Percentiles rank a stretch among this genome's conserved stretches.
phyloP scores from a whole-genome alignment of 2,113 vertebrate genomes.

The Chaenocephalus aceratus region DNA sequence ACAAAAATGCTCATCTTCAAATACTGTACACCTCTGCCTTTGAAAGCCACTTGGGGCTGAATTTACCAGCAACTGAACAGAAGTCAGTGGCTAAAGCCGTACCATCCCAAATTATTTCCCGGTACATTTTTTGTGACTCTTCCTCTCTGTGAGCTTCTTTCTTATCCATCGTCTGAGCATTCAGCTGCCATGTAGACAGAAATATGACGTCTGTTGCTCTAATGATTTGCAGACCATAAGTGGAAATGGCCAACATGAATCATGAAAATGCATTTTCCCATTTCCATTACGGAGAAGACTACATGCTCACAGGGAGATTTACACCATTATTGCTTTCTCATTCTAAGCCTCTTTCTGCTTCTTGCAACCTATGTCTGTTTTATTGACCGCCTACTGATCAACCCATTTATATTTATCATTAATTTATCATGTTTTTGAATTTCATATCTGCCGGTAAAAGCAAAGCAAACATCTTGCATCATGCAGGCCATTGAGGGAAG shows the following conservation, averaged over 20 bases:
- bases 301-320: conserved; percentile 76
- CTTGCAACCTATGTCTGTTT: background rate
- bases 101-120: conserved; percentile 22
- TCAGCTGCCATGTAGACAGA: conserved; percentile 71
- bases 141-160: conserved; percentile 9
- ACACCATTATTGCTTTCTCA: conserved; percentile 63
- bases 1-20: conserved; percentile 27
- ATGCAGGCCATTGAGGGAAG: conserved; percentile 15
- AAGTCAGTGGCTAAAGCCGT: conserved; percentile 36
- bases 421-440: conserved; percentile 26
- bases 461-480: background rate
- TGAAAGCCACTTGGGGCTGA: conserved; percentile 28
- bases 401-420: conserved; percentile 40
- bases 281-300: conserved; percentile 72
- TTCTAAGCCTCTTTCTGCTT: conserved; percentile 37
- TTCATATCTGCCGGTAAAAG: conserved; percentile 27
- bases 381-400: too few relatives aligned
- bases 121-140: conserved; percentile 33
- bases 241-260: conserved; percentile 81
- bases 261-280: conserved; percentile 78
- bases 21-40: conserved; percentile 29
- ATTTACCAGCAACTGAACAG: conserved; percentile 41
- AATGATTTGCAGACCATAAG: conserved; percentile 78
- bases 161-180: conserved; percentile 41
- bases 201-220: conserved; percentile 75